These are phyloP conservation scores for Trididemnum miniatum DNA, from an alignment of 23 tunicate genomes.

Conservation along the genomic window DNA sequence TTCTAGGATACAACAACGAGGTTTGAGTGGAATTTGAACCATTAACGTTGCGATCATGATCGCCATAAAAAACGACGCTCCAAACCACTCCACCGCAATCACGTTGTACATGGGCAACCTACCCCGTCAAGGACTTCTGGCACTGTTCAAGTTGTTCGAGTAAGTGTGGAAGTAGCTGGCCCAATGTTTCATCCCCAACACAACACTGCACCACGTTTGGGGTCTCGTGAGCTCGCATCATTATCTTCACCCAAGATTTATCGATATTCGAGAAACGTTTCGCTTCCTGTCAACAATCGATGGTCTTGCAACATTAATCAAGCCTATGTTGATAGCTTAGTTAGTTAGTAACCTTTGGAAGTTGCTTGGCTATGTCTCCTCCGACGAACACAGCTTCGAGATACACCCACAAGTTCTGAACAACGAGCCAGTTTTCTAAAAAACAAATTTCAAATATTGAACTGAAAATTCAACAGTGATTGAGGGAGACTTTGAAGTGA, in stretches of 20 bases:
- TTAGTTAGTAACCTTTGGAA: conserved; percentile 86
- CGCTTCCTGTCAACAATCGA: conserved; percentile 67
- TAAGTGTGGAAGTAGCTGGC: conserved; percentile 92
- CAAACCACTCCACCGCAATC: too few species aligned
- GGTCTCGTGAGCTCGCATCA: conserved; percentile 96
- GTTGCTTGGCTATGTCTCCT: conserved; percentile 97
- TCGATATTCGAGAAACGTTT: conserved; percentile 95
- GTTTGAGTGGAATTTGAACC: too few species aligned
- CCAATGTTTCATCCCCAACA: conserved; percentile 94
- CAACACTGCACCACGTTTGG: conserved; percentile 97
- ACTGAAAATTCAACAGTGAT: too few species aligned
- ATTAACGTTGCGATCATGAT: too few species aligned
- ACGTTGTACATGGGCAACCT: too few species aligned
- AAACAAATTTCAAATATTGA: too few species aligned
- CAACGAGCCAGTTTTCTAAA: conserved; percentile 96
- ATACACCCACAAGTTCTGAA: conserved; percentile 98
- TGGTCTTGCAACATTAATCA: background rate
- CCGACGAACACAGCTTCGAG: conserved; percentile 99
- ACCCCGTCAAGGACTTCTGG: conserved; percentile 99
- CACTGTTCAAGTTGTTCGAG: conserved; percentile 95
- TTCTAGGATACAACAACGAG: too few species aligned
- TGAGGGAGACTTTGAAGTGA: too few species aligned
- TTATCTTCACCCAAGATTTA: conserved; percentile 98
- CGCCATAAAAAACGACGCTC: too few species aligned
- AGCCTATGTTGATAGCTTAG: too few species aligned